Conservation (phyloP, 2,888 invertebrate genomes). For the Alloscopus bannaensis region DNA sequence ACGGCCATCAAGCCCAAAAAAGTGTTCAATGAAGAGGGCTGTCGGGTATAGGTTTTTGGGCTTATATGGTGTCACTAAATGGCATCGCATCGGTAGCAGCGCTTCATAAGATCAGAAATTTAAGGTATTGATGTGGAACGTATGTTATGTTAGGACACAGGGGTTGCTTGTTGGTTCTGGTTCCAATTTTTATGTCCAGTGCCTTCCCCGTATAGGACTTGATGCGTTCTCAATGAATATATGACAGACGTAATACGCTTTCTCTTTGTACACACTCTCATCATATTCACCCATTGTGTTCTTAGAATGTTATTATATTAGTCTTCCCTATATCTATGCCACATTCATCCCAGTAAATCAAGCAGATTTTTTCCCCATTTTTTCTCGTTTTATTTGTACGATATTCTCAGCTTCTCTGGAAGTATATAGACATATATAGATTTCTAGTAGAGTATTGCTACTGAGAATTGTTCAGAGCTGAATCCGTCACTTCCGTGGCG, state of each 20-base stretch:
- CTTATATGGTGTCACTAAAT: constrained; percentile 16
- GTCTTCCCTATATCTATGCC: no score
- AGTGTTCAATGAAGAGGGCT: constrained; percentile 30
- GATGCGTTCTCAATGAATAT: constrained; percentile 44
- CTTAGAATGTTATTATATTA: no score
- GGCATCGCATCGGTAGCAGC: not conserved
- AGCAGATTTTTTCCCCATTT: constrained; percentile 27
- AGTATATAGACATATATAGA: no score
- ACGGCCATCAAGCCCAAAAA: constrained; percentile 38
- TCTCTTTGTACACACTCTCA: no score
- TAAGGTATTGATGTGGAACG: constrained; percentile 62
- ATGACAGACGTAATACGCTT: constrained; percentile 43
- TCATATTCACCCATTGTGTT: no score
- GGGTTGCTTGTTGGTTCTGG: no score
- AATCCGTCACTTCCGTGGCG: constrained; percentile 64
- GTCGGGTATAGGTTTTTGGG: constrained; percentile 12
- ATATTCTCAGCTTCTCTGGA: constrained; percentile 12
- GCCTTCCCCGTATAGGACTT: constrained; percentile 39
- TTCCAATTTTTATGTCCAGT: constrained; percentile 44
- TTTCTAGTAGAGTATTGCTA: no score
- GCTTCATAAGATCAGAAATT: not conserved
- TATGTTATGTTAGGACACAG: constrained; percentile 47
- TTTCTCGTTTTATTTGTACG: not conserved
- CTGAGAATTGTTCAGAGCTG: constrained; percentile 29
- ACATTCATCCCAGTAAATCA: constrained; percentile 31